Percentiles rank a stretch among this genome's conserved stretches.
Evolutionary conservation across 64 coral and sea anemone species (phyloP).

Genomic region (Dendronephthya gigantea): DNA sequence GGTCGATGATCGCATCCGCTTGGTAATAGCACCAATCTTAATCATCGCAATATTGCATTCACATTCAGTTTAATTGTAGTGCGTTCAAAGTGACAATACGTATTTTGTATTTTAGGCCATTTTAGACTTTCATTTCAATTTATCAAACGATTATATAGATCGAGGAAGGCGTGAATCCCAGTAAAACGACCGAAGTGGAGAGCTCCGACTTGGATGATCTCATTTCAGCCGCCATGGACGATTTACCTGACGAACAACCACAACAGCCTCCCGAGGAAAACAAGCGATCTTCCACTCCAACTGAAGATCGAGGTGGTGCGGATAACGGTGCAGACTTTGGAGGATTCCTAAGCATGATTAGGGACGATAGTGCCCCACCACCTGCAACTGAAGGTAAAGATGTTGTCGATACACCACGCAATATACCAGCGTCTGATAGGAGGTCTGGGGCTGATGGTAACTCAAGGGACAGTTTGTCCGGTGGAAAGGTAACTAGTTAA

Average conservation of each 20-base stretch:
- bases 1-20: no score
- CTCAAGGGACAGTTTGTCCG: not conserved
- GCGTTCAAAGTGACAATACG: no score
- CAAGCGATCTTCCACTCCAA: not conserved
- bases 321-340: slow-evolving; percentile 1
- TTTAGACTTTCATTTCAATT: no score
- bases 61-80: no score
- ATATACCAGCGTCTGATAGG: not conserved
- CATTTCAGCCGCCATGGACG: not conserved
- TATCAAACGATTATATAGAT: not conserved
- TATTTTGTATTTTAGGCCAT: no score
- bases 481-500: not conserved
- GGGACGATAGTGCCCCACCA: not conserved
- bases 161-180: not conserved
- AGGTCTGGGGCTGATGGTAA: not conserved
- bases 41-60: no score
- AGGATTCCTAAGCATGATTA: not conserved
- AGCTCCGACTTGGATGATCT: not conserved
- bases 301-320: not conserved
- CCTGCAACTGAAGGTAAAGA: not conserved
- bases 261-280: not conserved
- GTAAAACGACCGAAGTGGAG: not conserved
- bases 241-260: not conserved
- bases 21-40: no score
- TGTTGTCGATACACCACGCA: not conserved